phyloP scores from a whole-genome alignment of 2,797 vertebrate genomes.

The Mormyrus hasselquistii region DNA sequence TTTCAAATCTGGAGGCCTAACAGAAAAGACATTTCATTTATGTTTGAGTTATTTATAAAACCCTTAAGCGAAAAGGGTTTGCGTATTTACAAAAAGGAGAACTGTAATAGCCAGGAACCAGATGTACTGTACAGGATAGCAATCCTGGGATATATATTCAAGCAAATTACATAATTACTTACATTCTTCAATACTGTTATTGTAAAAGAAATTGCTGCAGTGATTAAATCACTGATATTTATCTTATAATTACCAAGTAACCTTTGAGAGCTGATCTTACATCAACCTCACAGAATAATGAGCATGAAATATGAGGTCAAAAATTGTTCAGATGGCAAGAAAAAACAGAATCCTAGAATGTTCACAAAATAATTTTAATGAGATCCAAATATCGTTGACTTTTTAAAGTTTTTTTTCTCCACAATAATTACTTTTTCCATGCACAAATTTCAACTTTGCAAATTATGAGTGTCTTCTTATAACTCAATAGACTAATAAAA shows the following conservation, averaged over 20 bases:
- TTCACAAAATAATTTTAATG: not conserved
- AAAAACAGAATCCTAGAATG: slow-evolving; percentile 29
- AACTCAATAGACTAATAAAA: not conserved
- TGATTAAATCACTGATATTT: slow-evolving; percentile 98
- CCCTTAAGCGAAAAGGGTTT: slow-evolving; percentile 53
- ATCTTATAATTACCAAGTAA: slow-evolving; percentile 92
- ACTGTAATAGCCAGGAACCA: slow-evolving; percentile 67
- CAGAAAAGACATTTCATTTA: slow-evolving; percentile 43
- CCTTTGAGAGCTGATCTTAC: slow-evolving; percentile 92
- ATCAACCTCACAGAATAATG: slow-evolving; percentile 90
- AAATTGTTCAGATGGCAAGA: slow-evolving; percentile 77
- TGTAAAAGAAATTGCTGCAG: slow-evolving; percentile 88
- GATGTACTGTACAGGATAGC: slow-evolving; percentile 70
- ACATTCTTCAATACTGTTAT: slow-evolving; percentile 94
- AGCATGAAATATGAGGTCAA: slow-evolving; percentile 84
- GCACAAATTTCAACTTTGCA: not conserved
- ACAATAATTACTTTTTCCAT: not conserved
- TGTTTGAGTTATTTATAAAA: slow-evolving; percentile 56
- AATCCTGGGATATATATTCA: slow-evolving; percentile 77
- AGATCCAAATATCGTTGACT: not conserved
- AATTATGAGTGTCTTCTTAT: not conserved
- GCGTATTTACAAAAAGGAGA: slow-evolving; percentile 56
- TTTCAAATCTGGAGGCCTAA: slow-evolving; percentile 28
- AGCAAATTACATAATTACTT: slow-evolving; percentile 94
- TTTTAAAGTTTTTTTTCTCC: not conserved